Percentiles rank a stretch among this genome's conserved stretches.
Evolutionary conservation across 1,140 invertebrate genomes (phyloP).

Genomic region (Caenorhabditis briggsae): DNA sequence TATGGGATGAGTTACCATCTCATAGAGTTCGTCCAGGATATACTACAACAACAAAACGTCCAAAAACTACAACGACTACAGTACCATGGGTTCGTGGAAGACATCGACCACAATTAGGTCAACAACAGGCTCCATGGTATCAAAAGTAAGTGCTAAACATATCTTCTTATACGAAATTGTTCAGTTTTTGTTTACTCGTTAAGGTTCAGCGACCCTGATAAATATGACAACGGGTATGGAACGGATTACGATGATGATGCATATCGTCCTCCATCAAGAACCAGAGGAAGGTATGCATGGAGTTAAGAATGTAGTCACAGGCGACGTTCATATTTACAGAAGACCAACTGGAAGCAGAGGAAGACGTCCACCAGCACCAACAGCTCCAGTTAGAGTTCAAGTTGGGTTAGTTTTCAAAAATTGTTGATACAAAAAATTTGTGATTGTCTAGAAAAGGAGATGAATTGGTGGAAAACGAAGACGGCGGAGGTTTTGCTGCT

Average conservation of each 20-base stretch:
- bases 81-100: slow-evolving; percentile 23
- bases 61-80: neutral
- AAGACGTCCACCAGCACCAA: slow-evolving; percentile 9
- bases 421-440: neutral
- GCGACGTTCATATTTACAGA: neutral
- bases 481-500: neutral
- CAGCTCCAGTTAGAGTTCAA: neutral
- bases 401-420: neutral
- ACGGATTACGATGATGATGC: neutral
- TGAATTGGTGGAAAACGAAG: slow-evolving; percentile 4
- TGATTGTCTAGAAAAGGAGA: neutral
- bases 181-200: slow-evolving; percentile 18
- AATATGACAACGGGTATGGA: neutral
- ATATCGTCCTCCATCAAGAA: neutral
- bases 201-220: slow-evolving; percentile 22
- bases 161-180: no score
- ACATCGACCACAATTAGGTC: neutral
- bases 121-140: neutral
- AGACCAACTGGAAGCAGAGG: slow-evolving; percentile 2
- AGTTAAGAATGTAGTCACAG: neutral
- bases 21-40: slow-evolving; percentile 22
- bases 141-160: slow-evolving; percentile 20
- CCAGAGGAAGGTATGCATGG: neutral
- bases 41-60: neutral
- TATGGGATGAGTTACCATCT: slow-evolving; percentile 23